These are phyloP conservation scores for Platycheirus albimanus DNA, from an alignment of 2,888 invertebrate species.

Conservation along the genomic window DNA sequence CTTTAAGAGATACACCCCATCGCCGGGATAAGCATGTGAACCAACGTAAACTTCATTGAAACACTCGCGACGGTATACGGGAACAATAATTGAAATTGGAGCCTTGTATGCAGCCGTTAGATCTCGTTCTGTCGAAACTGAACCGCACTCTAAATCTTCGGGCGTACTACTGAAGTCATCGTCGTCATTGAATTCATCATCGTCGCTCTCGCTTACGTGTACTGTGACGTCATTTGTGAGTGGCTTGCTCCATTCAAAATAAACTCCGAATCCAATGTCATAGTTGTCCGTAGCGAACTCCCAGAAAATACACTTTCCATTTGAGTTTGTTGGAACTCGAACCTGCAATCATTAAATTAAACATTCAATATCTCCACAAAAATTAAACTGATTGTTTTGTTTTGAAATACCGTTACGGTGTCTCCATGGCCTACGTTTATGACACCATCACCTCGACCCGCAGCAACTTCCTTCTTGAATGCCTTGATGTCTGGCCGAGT, in stretches of 20 bases:
- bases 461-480: slow-evolving; percentile 95
- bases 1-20: slow-evolving; percentile 98
- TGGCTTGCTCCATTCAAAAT: slow-evolving; percentile 98
- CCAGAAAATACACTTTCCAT: slow-evolving; percentile 97
- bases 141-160: slow-evolving; percentile 87
- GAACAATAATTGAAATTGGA: slow-evolving; percentile 91
- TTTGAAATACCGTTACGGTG: slow-evolving; percentile 92
- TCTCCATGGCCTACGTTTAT: slow-evolving; percentile 98
- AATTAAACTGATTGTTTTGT: background rate
- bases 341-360: slow-evolving; percentile 82
- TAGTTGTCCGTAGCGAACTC: slow-evolving; percentile 99
- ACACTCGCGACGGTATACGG: slow-evolving; percentile 97
- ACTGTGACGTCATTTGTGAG: slow-evolving; percentile 92
- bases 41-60: slow-evolving; percentile 99
- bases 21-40: slow-evolving; percentile 97
- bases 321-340: slow-evolving; percentile 97
- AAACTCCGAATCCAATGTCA: slow-evolving; percentile 98
- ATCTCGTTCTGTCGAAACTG: slow-evolving; percentile 78
- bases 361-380: background rate
- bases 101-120: slow-evolving; percentile 59
- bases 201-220: slow-evolving; percentile 97
- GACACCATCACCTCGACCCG: slow-evolving; percentile 91
- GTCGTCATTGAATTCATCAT: slow-evolving; percentile 85
- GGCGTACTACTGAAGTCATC: slow-evolving; percentile 82
- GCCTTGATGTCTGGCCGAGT: slow-evolving; percentile 92